Base-by-base conservation (phyloP, 2,113 vertebrate species). In the Larimichthys polyactis region DNA sequence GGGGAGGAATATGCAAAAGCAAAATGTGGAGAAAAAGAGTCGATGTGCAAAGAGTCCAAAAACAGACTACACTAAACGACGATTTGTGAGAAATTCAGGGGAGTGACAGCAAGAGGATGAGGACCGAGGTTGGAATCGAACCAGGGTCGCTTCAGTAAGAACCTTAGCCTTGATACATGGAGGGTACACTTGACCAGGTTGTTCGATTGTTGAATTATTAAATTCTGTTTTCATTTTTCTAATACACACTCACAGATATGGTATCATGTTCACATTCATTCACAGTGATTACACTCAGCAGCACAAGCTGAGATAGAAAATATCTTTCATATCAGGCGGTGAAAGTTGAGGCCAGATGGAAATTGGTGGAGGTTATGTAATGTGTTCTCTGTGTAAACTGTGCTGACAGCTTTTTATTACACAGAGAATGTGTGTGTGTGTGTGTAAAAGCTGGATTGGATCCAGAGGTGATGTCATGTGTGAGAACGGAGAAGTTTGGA, bases 351-450 rank as follows among this genome's bases (percentile, higher is more conserved):
- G 59, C 54, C 64, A 66, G 63, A 74, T 66, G 52, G 51, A 65
- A 73, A 66, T 58, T 22, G 48, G 48, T 24, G 19, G 27, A 52
- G 12, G 32, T 84, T 82, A 82, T 17, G 44, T 72, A 75, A 89
- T 10, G 64, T 44, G 66, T 14, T 67, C 48, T 67, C 11, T 1
- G 79, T 55, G 48, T 1, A 69, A 74, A 36, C 24, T 73, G n/a
- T 20, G 72, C 44, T 2, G 27, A 64, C 20, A 15, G 74, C 10
- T 72, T 66, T 11, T 54, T 9, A 24, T 78, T 15, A 63, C 67
- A 73, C 2, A n/a, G 12, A 12, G 1, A 62, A 49, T 0, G 27
- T 17, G 58, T 27, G 57, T 15, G 20, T 10, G 24, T 12, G 46
- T 55, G 9, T 48, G n/a, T 57, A 49, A 49, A 68, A 66, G 22